Conservation (phyloP, 1,140 invertebrate species). For the Druon quercuslanigerum region DNA sequence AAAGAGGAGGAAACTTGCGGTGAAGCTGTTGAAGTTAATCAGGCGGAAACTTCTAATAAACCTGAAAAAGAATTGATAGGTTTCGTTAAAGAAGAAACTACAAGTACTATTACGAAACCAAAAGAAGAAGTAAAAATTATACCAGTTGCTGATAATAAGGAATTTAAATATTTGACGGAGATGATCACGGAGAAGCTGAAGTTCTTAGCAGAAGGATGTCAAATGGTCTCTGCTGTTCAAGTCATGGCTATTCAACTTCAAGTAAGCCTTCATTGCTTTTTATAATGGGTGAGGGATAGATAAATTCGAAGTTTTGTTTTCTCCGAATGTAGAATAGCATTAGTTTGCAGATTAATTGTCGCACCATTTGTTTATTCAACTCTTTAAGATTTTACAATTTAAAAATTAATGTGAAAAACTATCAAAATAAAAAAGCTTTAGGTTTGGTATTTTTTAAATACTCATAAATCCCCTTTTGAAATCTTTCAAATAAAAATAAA, state of each 20-base stretch:
- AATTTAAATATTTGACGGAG: conserved; percentile 71
- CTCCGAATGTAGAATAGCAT: no score
- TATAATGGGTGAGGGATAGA: no score
- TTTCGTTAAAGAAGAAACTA: conserved; percentile 64
- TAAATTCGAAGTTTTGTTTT: no score
- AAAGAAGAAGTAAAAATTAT: conserved; percentile 43
- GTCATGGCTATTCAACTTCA: conserved; percentile 81
- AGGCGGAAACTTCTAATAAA: conserved; percentile 32
- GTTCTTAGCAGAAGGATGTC: conserved; percentile 80
- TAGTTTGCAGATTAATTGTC: no score
- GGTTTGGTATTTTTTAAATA: no score
- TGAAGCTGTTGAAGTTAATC: conserved; percentile 45
- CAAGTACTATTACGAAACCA: conserved; percentile 37
- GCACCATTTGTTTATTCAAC: no score
- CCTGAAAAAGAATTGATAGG: conserved; percentile 62
- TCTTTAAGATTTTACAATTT: no score
- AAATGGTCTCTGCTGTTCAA: conserved; percentile 79
- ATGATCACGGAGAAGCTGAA: conserved; percentile 79
- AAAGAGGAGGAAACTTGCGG: conserved; percentile 41
- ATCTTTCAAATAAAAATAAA: neutral
- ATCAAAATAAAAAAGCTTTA: neutral
- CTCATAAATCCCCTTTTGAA: no score
- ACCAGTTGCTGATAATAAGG: conserved; percentile 56
- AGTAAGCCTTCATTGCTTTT: conserved; percentile 63
- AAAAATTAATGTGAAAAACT: neutral